These are phyloP conservation scores for Callithrix jacchus DNA, from an alignment of 2,113 vertebrate species.

Conservation along the genomic window DNA sequence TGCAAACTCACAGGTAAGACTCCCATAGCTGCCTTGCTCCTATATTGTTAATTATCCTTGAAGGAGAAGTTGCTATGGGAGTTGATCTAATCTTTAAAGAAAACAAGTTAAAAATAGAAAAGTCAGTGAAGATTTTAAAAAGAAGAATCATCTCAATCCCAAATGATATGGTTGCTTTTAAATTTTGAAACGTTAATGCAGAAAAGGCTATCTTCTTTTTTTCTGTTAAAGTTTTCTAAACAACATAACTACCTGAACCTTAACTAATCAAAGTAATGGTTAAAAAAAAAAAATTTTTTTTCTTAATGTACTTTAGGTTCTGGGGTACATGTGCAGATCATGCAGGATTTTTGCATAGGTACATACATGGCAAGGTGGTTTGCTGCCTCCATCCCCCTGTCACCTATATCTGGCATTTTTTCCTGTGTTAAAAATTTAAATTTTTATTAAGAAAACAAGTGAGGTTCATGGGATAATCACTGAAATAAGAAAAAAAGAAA, in stretches of 20 bases:
- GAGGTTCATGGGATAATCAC: no score
- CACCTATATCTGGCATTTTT: no score
- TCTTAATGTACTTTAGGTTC: no score
- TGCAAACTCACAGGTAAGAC: neutral
- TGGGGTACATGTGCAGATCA: no score
- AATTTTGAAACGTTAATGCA: neutral
- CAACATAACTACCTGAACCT: neutral
- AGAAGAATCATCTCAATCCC: neutral
- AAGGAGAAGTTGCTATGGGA: neutral
- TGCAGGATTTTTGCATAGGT: no score
- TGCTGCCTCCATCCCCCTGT: no score
- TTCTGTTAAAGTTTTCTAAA: conserved; percentile 29
- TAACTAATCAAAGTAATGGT: conserved; percentile 13
- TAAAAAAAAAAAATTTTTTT: neutral
- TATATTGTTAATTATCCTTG: neutral
- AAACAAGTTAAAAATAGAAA: conserved; percentile 58
- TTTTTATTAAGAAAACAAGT: no score
- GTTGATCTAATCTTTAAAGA: conserved; percentile 18
- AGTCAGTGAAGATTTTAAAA: neutral
- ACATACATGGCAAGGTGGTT: no score
- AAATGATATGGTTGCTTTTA: neutral
- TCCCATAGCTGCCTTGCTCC: neutral
- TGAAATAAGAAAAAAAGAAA: no score
- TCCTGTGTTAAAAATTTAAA: no score
- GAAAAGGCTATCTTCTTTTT: neutral